phyloP scores from a whole-genome alignment of 2,888 invertebrate genomes.

The Troilus luridus region DNA sequence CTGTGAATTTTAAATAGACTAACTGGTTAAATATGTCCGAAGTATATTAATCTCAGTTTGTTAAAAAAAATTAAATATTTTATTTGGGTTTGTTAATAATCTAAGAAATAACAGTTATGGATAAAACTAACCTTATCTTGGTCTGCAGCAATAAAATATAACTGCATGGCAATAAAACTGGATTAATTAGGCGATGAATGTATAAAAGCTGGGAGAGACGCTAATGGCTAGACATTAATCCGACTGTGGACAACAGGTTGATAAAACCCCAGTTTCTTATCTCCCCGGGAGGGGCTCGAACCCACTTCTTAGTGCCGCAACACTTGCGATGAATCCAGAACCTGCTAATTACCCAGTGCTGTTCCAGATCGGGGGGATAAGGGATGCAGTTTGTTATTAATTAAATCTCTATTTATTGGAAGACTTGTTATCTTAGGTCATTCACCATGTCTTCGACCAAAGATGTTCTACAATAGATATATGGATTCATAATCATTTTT shows the following conservation, averaged over 20 bases:
- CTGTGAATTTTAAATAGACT: too few species aligned
- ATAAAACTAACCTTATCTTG: background rate
- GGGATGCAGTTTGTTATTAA: slow-evolving; percentile 1
- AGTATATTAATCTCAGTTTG: too few species aligned
- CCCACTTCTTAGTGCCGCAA: slow-evolving; percentile 30
- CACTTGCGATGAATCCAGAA: slow-evolving; percentile 18
- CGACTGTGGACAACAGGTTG: slow-evolving; percentile 15
- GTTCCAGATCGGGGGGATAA: slow-evolving; percentile 18
- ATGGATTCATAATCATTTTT: background rate
- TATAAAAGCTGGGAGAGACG: background rate
- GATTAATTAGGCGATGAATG: slow-evolving; percentile 16
- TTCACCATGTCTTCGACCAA: background rate
- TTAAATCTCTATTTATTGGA: background rate
- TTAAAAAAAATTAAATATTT: background rate
- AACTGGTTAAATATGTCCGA: too few species aligned
- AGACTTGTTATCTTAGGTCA: background rate
- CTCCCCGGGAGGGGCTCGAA: background rate
- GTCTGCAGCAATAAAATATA: background rate
- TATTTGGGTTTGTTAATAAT: background rate
- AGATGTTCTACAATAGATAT: background rate
- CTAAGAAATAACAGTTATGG: background rate
- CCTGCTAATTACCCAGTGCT: slow-evolving; percentile 10
- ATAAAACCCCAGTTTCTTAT: slow-evolving; percentile 6
- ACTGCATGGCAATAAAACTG: background rate
- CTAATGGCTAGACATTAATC: slow-evolving; percentile 2